Base-by-base conservation (phyloP, 2,888 invertebrate genomes). In the Apamea sordens region DNA sequence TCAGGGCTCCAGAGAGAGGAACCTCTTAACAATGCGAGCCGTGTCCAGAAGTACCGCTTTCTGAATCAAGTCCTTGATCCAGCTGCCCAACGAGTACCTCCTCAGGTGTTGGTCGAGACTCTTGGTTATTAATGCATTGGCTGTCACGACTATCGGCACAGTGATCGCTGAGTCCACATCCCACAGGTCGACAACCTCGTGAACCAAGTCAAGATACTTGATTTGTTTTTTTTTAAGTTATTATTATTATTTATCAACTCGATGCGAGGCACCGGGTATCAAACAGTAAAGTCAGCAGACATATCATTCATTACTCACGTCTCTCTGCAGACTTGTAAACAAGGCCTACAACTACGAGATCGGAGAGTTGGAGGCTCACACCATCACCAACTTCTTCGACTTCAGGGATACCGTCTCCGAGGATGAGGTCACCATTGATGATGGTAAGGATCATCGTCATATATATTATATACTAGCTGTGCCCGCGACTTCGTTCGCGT, bases 381-480 rank as follows among this genome's bases (percentile, higher is more conserved):
- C 5, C 1, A 85, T 93, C 67, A 78, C 50, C 3, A 90, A 89
- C 41, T 93, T 83, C 74, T 91, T 87, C 70, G 84, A 89, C 64
- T 92, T 83, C 73, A 71, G 59, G 0, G 79, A 84, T 2, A 77
- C 83, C 0, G 73, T 91, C 11, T 44, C 76, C 0, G 70, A 70
- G 0, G 86, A 88, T 0, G 90, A 90, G 0, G 41, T 93, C 15
- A 83, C 86, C 11, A 10, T 86, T 10, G 79, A 76, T 0, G 44
- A 79, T 15, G 84, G 93, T 92, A 86, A 80, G 80, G 10, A 11
- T n/a, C 56, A 59, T 11, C 11, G 24, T 56, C 24, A 56, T 56
- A 32, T 32, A 32, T 32, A 32, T 32, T n/a, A n/a, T n/a, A n/a
- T n/a, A 32, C 32, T 32, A 32, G 32, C 32, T 32, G 32, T 32